Evolutionary conservation across 37 sponge, comb jelly and placozoan species (phyloP), one percentile per base, ranked within the genome.

Genomic region (Halichondria panicea): DNA sequence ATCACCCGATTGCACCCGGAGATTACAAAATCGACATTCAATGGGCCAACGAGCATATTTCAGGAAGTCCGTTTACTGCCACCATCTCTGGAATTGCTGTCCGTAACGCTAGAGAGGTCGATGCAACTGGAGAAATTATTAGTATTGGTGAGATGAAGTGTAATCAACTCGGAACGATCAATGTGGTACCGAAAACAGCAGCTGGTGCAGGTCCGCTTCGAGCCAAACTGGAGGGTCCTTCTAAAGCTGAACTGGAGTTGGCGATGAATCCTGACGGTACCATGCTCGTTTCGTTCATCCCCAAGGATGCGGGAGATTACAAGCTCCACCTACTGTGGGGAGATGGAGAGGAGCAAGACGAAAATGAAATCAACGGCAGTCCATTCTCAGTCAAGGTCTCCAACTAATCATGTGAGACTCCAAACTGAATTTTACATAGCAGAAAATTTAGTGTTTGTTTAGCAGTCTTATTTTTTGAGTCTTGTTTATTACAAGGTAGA

Each of bases 151-250:
- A 37, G 4, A 71, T 81, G 45, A 80, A 76, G 66, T 66, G 82
- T 36, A 80, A 74, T 39, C 82, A 81, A 32, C 78, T 86, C 12
- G 91, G 79, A 6, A 81, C 77, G 4, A 66, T 91, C 19, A 28
- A 40, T 43, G 77, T 91, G 12, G 53, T 59, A 2, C 63, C 87
- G 13, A 65, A 78, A 34, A 89, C 81, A 62, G 83, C 78, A 4
- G 69, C 89, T 2, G 94, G 94, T 5, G 83, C 94, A 0, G 94
- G 94, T 13, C 94, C 94, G 22, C 65, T 93, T 6, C 86, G 94
- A 59, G 94, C 94, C n/a, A 84, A 84, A 45, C 55, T 84, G 21
- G 89, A 88, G 55, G 94, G 94, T 12, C 86, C 87, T 0, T 45
- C 77, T 15, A 93, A 88, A 69, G 89, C 86, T 1, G 94, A 88